These are phyloP conservation scores for Scaptodrosophila lebanonensis DNA, from an alignment of 1,140 invertebrate genomes.

Conservation along the genomic window DNA sequence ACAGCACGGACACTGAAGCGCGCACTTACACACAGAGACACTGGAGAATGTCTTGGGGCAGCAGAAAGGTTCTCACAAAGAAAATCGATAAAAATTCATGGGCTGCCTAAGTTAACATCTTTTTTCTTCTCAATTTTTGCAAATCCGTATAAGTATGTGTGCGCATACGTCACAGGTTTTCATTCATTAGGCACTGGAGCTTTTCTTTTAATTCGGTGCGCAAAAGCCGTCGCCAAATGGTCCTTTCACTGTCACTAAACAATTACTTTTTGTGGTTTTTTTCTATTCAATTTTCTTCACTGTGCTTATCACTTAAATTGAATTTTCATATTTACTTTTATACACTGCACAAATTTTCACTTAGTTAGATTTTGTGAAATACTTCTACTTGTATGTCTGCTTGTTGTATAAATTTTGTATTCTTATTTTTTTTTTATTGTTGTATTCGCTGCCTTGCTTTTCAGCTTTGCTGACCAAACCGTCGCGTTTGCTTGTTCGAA, in stretches of 20 bases:
- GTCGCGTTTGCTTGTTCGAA: conserved; percentile 77
- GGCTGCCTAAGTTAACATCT: conserved; percentile 46
- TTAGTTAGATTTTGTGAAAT: conserved; percentile 7
- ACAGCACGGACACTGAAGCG: conserved; percentile 15
- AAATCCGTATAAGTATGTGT: neutral
- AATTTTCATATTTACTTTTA: conserved; percentile 7
- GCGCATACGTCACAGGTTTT: conserved; percentile 11
- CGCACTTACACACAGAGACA: neutral
- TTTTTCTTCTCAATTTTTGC: no score
- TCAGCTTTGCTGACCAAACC: no score
- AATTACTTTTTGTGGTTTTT: conserved; percentile 4
- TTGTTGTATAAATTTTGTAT: conserved; percentile 16
- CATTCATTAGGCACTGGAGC: conserved; percentile 34
- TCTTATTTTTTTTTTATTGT: conserved; percentile 16
- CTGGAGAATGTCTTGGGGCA: conserved; percentile 9
- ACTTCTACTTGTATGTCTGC: conserved; percentile 22
- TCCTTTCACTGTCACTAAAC: conserved; percentile 35
- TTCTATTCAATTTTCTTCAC: conserved; percentile 20
- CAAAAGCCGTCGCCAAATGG: conserved; percentile 17
- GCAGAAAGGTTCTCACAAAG: conserved; percentile 14
- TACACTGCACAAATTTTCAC: conserved; percentile 8
- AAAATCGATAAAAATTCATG: conserved; percentile 52
- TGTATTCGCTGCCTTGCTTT: conserved; percentile 16
- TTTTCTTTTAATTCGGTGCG: conserved; percentile 23
- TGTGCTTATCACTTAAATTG: neutral